Evolutionary conservation across 2,797 vertebrate genomes (phyloP), one percentile per base, ranked within the genome.

Genomic region (Leptoclinus maculatus): DNA sequence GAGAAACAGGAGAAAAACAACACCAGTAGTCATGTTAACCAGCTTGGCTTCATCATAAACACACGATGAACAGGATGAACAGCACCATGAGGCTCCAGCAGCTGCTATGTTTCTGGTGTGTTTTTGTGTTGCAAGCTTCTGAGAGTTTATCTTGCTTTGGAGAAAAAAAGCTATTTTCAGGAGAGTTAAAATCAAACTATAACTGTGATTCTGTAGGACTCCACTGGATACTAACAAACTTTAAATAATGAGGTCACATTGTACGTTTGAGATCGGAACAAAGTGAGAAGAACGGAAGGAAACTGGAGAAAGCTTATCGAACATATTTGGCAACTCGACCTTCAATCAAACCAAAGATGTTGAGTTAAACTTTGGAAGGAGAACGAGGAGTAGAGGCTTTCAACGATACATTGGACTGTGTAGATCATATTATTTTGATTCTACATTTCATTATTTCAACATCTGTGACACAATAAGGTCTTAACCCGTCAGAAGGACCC

Each of bases 41-140:
- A 80, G 80, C 66, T 74, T 83, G 76, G n/a, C 76, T 84, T 78
- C 78, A 77, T 82, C 80, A 88, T 45, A 65, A 63, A 81, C 72
- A 73, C 7, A 34, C 32, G 32, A 34, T 34, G 32, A 34, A 7
- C 32, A 1, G 1, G 62, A 78, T 47, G 53, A 75, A 45, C 69
- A 69, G 56, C 56, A 72, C 71, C 78, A 86, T 54, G 72, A 80
- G 80, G 72, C 79, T 76, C 54, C 63, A 34, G 41, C 85, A 79
- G 82, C 83, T 85, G 87, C 68, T 87, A 76, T 84, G 82, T 86
- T 7, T 32, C 66, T 80, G 71, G n/a, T 64, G 83, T 83, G 7
- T 34, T 34, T 74, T 29, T 76, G 66, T 77, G 53, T 51, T 59
- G n/a, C 34, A 57, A 62, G 72, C 57, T 71, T 77, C 70, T 73